Evolutionary conservation across 2,113 vertebrate genomes (phyloP).

Genomic region (Percina caprodes): DNA sequence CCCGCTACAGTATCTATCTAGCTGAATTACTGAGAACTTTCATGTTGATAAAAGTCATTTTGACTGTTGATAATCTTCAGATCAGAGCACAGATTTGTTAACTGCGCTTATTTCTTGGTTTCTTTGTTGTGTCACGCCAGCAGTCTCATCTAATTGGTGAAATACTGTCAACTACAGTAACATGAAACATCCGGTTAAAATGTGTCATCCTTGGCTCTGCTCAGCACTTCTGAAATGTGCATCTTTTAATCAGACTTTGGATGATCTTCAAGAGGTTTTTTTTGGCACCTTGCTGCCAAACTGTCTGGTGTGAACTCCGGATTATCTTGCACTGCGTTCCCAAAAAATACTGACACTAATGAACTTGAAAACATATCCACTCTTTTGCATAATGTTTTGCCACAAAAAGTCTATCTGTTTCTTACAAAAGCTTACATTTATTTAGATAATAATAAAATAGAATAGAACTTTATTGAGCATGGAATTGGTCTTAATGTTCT

Average conservation of each 20-base stretch:
- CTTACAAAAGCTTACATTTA: neutral
- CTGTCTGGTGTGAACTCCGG: neutral
- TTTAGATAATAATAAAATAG: neutral
- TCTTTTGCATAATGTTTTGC: no score
- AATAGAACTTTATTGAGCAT: neutral
- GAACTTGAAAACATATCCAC: neutral
- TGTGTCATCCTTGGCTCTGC: conserved; percentile 8
- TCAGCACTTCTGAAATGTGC: neutral
- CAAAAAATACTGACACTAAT: conserved; percentile 1
- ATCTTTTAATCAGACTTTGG: conserved; percentile 33
- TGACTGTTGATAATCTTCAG: neutral
- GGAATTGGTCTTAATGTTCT: neutral
- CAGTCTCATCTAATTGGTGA: neutral
- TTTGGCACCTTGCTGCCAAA: conserved; percentile 11
- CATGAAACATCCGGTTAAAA: neutral
- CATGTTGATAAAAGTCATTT: conserved; percentile 14
- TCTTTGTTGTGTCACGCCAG: neutral
- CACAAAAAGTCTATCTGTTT: neutral
- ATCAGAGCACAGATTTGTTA: neutral
- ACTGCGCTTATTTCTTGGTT: neutral
- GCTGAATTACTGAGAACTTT: conserved; percentile 43
- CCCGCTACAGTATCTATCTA: neutral
- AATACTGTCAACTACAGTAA: neutral
- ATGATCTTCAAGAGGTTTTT: conserved; percentile 25
- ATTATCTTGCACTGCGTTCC: neutral